Base-by-base conservation (phyloP, 2,113 vertebrate genomes). In the Megaleporinus macrocephalus region DNA sequence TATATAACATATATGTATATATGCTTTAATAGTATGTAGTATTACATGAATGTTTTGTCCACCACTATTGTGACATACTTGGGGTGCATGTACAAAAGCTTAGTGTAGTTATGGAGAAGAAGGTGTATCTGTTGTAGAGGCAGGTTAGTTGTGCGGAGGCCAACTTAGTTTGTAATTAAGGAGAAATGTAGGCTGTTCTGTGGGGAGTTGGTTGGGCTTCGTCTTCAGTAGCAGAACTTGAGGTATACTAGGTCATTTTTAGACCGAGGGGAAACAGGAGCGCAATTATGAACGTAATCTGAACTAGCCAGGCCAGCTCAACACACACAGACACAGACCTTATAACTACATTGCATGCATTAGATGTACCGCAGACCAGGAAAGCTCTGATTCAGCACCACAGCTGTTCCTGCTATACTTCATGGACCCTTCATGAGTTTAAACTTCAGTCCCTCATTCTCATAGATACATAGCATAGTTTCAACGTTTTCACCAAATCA, bases 221-320 rank as follows among this genome's bases (percentile, higher is more conserved):
- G 49, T 36, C 47, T 33, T 62, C 26, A 62, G 55, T 22, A 47
- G 16, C 51, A 71, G 14, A 11, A 41, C 63, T 51, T 33, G 29
- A 80, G 84, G 72, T 89, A 86, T 85, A 63, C 86, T 65, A 79
- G 73, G 78, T 79, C 59, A 44, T 83, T 91, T 87, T 89, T 87
- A 89, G 86, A 88, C 76, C 86, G 76, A 36, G 16, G 74, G 86
- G 78, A 89, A 91, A 92, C 85, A 88, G 57, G 85, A 78, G 75
- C 47, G 73, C 80, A 86, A 89, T 92, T 89, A 89, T 81, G 69
- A 84, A 73, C 15, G 24, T 66, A 85, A 83, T 84, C 78, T 91
- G 89, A 87, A 30, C 71, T 88, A 90, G 90, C 77, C 85, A 74
- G 55, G 69, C 76, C 61, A 24, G 41, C 55, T 76, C 51, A 71